A percentile compares a stretch with the other conserved stretches of the same genome.
These are phyloP conservation scores for Lagenorhynchus albirostris DNA, from an alignment of 2,113 vertebrate genomes.

Conservation along the genomic window DNA sequence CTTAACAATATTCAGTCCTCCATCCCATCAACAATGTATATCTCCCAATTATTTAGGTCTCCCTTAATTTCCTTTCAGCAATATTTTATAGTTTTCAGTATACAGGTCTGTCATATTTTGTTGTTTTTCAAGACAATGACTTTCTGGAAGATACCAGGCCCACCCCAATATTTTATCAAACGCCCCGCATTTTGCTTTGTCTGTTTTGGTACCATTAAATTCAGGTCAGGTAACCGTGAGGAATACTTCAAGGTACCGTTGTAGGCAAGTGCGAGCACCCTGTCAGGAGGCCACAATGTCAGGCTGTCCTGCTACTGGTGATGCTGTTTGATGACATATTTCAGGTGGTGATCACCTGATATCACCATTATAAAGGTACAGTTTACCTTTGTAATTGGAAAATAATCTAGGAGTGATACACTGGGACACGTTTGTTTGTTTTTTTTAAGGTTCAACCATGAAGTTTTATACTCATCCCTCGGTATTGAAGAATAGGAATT, in stretches of 20 bases:
- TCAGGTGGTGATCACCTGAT: too few species aligned
- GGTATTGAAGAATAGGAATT: neutral
- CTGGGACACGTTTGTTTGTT: neutral
- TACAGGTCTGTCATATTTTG: neutral
- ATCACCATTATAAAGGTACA: neutral
- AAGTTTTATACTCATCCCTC: neutral
- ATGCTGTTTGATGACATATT: neutral
- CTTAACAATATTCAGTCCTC: neutral
- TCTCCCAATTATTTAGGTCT: neutral
- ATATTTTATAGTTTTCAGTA: neutral
- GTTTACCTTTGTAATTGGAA: neutral
- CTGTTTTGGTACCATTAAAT: neutral
- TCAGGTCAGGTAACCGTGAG: neutral
- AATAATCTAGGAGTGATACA: neutral
- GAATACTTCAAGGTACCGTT: neutral
- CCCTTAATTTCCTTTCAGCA: neutral
- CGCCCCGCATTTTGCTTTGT: neutral
- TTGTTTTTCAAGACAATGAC: neutral
- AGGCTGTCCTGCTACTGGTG: neutral
- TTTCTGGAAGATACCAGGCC: neutral
- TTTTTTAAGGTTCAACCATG: neutral
- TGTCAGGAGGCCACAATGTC: fast-evolving
- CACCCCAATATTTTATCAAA: neutral
- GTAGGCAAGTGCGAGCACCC: fast-evolving
- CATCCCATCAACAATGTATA: neutral